phyloP scores from a whole-genome alignment of 2,113 vertebrate species.

The Marcusenius ussheri region DNA sequence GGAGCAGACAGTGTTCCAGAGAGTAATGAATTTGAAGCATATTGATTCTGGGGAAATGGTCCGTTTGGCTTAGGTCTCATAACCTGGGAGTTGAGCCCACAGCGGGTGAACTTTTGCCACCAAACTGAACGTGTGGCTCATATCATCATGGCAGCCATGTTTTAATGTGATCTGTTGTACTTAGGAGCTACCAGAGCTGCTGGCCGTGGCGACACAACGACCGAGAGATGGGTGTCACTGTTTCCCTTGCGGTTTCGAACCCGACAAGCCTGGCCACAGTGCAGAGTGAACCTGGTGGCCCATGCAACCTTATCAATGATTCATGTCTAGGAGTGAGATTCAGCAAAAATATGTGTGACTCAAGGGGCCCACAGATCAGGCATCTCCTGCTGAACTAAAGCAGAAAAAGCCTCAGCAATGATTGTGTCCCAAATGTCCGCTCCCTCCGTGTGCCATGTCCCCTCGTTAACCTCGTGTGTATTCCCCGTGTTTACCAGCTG shows the following conservation, averaged over 20 bases:
- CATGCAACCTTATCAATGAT: background rate
- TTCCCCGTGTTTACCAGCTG: no score
- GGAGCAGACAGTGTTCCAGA: background rate
- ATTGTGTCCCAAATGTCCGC: no score
- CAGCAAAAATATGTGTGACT: background rate
- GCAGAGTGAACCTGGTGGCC: background rate
- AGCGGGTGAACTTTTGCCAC: background rate
- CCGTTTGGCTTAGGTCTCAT: background rate
- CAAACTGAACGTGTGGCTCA: background rate
- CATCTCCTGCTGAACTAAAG: background rate
- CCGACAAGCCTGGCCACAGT: background rate
- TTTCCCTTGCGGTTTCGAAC: background rate
- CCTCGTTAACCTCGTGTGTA: no score
- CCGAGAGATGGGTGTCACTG: background rate
- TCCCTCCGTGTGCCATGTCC: no score
- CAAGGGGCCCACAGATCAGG: background rate
- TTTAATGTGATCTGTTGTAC: background rate
- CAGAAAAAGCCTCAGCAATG: background rate
- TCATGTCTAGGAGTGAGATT: background rate
- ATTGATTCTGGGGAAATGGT: conserved; percentile 10
- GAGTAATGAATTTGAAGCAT: conserved; percentile 12
- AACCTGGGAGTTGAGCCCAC: background rate
- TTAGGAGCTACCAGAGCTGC: background rate
- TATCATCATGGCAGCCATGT: background rate
- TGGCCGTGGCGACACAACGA: no score